A percentile compares a stretch with the other conserved stretches of the same genome.
phyloP scores from a whole-genome alignment of 2,888 invertebrate species.

The Ornithoptera alexandrae region DNA sequence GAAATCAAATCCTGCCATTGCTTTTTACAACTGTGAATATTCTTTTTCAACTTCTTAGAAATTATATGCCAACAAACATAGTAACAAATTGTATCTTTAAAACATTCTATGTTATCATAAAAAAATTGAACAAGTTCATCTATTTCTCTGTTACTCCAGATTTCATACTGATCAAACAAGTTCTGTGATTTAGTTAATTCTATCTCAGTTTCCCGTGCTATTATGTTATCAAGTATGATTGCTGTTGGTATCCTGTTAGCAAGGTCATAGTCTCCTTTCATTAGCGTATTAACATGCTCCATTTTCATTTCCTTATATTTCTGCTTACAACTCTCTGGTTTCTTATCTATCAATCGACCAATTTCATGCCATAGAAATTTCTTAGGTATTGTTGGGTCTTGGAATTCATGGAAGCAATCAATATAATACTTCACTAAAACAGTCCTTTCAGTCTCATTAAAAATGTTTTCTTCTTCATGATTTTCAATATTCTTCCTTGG shows the following conservation, averaged over 20 bases:
- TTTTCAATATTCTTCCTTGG: not conserved
- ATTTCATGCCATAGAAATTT: slow-evolving; percentile 70
- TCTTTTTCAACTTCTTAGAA: slow-evolving; percentile 47
- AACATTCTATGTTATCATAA: slow-evolving; percentile 59
- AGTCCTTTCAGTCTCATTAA: slow-evolving; percentile 60
- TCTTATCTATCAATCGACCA: slow-evolving; percentile 59
- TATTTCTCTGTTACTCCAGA: slow-evolving; percentile 49
- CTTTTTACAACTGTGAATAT: slow-evolving; percentile 45
- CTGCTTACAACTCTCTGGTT: slow-evolving; percentile 52
- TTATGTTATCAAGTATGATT: slow-evolving; percentile 64
- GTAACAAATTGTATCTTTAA: slow-evolving; percentile 63
- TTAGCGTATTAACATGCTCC: slow-evolving; percentile 52
- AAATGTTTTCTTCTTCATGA: slow-evolving; percentile 36
- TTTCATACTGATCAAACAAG: slow-evolving; percentile 34
- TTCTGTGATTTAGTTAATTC: slow-evolving; percentile 38
- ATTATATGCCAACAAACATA: slow-evolving; percentile 64
- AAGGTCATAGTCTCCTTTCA: slow-evolving; percentile 51
- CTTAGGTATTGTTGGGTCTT: slow-evolving; percentile 65
- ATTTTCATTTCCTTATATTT: slow-evolving; percentile 53
- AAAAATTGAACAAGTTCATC: slow-evolving; percentile 62
- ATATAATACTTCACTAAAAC: slow-evolving; percentile 66
- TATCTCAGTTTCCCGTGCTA: slow-evolving; percentile 54
- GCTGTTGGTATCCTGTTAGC: slow-evolving; percentile 50
- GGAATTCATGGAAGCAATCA: slow-evolving; percentile 68
- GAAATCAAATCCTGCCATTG: slow-evolving; percentile 60